These are phyloP conservation scores for Artibeus lituratus DNA, from an alignment of 2,797 vertebrate species.

Conservation along the genomic window DNA sequence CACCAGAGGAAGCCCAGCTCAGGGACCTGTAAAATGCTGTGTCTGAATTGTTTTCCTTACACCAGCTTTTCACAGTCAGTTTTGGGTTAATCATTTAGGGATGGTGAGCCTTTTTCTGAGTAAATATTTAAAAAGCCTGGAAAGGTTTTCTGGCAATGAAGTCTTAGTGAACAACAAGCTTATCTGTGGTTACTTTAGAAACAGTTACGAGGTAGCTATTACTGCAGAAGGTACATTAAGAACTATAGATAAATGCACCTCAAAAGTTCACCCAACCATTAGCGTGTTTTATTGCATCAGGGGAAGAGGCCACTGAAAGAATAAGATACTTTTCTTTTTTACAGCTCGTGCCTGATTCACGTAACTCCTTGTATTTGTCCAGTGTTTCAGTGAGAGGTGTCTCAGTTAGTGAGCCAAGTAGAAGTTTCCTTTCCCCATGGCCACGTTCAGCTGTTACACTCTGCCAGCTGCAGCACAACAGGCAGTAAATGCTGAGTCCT, in stretches of 20 bases:
- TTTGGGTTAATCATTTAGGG: background rate
- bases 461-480: background rate
- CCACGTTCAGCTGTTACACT: background rate
- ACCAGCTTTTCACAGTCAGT: background rate
- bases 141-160: background rate
- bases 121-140: background rate
- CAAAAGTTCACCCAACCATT: background rate
- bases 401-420: background rate
- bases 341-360: background rate
- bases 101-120: background rate
- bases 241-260: background rate
- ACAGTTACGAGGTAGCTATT: background rate
- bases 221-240: background rate
- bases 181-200: background rate
- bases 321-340: background rate
- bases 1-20: background rate
- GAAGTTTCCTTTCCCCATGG: background rate
- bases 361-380: background rate
- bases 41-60: background rate
- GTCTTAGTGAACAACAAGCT: background rate
- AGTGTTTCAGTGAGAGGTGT: background rate
- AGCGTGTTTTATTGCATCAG: background rate
- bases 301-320: background rate
- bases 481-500: background rate
- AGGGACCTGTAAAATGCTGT: background rate